Evolutionary conservation across 2,888 invertebrate species (phyloP), one percentile per base, ranked within the genome.

Genomic region (Melinaea marsaeus): DNA sequence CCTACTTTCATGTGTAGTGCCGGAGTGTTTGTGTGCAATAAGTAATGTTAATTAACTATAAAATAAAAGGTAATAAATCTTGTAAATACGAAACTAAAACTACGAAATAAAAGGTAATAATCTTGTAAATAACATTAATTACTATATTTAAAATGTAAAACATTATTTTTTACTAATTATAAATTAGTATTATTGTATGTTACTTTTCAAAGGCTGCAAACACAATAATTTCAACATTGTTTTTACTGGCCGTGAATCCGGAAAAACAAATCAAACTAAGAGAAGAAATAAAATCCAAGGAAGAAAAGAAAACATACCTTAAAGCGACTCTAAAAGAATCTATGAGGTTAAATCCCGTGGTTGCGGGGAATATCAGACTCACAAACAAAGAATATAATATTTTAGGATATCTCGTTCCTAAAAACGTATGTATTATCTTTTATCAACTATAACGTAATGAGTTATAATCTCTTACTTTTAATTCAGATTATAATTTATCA

Each of bases 301-400:
- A 72, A 0, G 78, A 75, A 2, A 84, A 63, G 78, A 83, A 92
- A 68, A 88, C 92, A 0, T 95, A 94, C 74, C 76, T 95, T 13
- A 93, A 92, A 68, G 95, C 95, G 0, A 94, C 94, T 70, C 90
- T 95, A 56, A 95, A 95, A 75, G 95, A 96, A 81, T 89, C 93
- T 0, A 78, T 94, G 66, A 90, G 95, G 72, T 69, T 93, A 22
- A 88, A 91, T 73, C 93, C 94, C 0, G 91, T 94, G 1, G 91
- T 92, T 0, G 77, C 91, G 13, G 94, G 92, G 0, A 93, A 91
- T 65, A 73, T 92, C 13, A 87, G 94, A 63, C 81, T 80, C 58
- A 85, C 92, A 54, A 79, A 81, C 0, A 87, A 90, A 46, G 93
- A 94, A 66, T 85, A 93, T 4, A 88, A 92, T 13, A 73, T 95